Conservation (phyloP, 2,797 vertebrate genomes). For the Cephalopachus bancanus region DNA sequence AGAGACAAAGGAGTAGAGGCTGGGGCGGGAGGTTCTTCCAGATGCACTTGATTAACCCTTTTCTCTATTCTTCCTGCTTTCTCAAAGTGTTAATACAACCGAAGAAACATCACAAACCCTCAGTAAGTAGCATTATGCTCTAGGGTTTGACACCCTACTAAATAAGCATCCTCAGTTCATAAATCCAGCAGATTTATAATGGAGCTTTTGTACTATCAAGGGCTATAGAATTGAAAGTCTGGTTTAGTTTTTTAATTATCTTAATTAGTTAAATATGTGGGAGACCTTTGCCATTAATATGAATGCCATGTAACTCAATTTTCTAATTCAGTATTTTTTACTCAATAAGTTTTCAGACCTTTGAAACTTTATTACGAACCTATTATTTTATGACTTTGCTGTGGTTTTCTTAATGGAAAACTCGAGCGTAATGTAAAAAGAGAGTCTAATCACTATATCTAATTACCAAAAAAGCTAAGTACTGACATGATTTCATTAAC, state of each 20-base stretch:
- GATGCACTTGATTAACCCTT: neutral
- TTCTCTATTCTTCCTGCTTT: neutral
- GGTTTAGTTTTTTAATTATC: constrained; percentile 56
- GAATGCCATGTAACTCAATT: constrained; percentile 57
- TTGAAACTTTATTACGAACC: constrained; percentile 64
- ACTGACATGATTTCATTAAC: constrained; percentile 64
- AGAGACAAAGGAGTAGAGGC: neutral
- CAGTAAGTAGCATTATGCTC: neutral
- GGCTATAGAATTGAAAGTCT: neutral
- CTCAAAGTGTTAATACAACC: neutral
- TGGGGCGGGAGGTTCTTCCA: neutral
- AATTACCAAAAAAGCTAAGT: constrained; percentile 67
- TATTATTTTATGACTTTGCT: constrained; percentile 62
- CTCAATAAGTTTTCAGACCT: constrained; percentile 52
- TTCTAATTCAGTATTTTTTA: constrained; percentile 60
- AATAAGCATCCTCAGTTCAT: neutral
- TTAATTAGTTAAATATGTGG: constrained; percentile 73
- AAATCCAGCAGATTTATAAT: neutral
- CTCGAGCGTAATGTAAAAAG: constrained; percentile 58
- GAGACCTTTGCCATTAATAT: constrained; percentile 59
- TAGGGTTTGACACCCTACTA: neutral
- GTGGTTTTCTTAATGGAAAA: constrained; percentile 51
- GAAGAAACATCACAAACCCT: neutral
- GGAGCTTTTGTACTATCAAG: neutral
- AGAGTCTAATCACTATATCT: constrained; percentile 39